Evolutionary conservation across 2,888 invertebrate species (phyloP), one percentile per base, ranked within the genome.

Genomic region (Apeira syringaria): DNA sequence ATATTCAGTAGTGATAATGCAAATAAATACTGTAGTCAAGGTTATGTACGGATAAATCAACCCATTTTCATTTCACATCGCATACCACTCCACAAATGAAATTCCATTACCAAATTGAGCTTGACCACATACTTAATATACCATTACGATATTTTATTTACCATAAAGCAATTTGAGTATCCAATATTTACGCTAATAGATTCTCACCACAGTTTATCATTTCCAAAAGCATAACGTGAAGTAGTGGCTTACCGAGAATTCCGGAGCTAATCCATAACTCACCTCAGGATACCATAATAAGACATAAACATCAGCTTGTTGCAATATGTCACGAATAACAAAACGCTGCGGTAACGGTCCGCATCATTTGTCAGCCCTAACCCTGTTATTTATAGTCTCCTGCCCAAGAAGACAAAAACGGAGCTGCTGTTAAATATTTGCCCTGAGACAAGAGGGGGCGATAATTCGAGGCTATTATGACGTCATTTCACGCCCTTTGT

Each of bases 391-490:
- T 89, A 89, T 83, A 80, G 75, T 84, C 80, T 80, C 68, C 73
- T 80, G 74, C 78, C 76, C 73, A 81, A 83, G 81, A 84, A 81
- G 65, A 70, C 80, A 86, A 87, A 87, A 85, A 80, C 3, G 68
- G 75, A 73, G 77, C 71, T 84, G 82, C 74, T 81, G 85, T 86
- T 88, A 89, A 89, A 89, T 89, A 89, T 89, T 89, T 88, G 84
- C 81, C 79, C 68, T 86, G 86, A 88, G 88, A 89, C 89, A 88
- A 86, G 87, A 87, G 86, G 82, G 86, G 73, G 84, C 76, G 89
- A 89, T 89, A 89, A 89, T 89, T 87, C 88, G 88, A 85, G 74
- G 82, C 83, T 86, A 89, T 89, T 88, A 89, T 88, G 89, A 88
- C 88, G 88, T 89, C 87, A 88, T 79, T 88, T 88, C 84, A 84